Evolutionary conservation across 2,797 vertebrate species (phyloP).

Genomic region (Neomorphus geoffroyi): DNA sequence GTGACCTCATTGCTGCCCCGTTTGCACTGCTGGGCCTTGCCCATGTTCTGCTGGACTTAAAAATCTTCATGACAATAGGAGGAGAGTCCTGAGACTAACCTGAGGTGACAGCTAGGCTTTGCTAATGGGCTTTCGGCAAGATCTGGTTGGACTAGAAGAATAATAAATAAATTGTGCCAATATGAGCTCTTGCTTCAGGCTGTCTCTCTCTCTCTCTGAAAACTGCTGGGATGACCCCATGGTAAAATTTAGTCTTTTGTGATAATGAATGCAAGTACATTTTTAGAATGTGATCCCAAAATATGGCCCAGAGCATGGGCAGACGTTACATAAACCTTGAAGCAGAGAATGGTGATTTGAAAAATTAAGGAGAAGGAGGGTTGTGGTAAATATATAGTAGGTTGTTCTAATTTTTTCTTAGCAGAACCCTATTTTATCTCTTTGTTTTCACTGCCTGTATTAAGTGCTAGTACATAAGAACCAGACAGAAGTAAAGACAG

Average conservation of each 20-base stretch:
- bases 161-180: conserved; percentile 13
- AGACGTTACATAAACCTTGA: not conserved
- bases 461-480: not conserved
- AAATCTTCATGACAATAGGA: not conserved
- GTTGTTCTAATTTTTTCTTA: not conserved
- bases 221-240: not conserved
- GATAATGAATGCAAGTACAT: not conserved
- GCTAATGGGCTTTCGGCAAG: not conserved
- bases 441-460: not conserved
- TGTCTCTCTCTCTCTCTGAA: not conserved
- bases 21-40: not conserved
- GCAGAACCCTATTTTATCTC: not conserved
- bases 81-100: not conserved
- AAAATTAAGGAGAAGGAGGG: not conserved
- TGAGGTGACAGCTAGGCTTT: not conserved
- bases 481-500: not conserved
- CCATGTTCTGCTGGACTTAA: not conserved
- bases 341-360: not conserved
- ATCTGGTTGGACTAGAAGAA: not conserved
- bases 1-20: not conserved
- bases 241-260: not conserved
- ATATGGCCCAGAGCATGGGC: not conserved
- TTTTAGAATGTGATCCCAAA: not conserved
- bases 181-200: conserved; percentile 10
- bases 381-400: not conserved